These are phyloP conservation scores for Euclidia mi DNA, from an alignment of 2,888 invertebrate species.

Conservation along the genomic window DNA sequence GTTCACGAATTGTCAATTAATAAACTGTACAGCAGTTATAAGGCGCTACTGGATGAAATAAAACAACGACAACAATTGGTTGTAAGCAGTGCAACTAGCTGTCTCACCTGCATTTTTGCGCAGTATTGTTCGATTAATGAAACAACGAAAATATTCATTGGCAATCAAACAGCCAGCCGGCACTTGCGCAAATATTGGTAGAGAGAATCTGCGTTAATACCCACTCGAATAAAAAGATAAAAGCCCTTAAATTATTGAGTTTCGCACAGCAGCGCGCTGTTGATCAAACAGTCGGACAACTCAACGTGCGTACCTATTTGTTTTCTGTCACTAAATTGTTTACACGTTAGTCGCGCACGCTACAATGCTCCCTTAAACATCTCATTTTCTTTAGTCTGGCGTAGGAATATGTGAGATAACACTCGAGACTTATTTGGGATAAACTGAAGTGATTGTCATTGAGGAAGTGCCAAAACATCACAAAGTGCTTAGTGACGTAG, in stretches of 20 bases:
- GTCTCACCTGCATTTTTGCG: constrained; percentile 60
- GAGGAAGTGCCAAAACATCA: constrained; percentile 43
- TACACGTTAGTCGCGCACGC: constrained; percentile 51
- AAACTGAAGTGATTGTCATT: constrained; percentile 34
- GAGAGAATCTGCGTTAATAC: constrained; percentile 69
- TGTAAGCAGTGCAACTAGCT: constrained; percentile 57
- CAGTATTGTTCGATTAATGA: constrained; percentile 67
- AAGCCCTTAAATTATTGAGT: constrained; percentile 64
- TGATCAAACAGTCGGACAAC: constrained; percentile 59
- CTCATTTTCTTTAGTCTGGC: constrained; percentile 43
- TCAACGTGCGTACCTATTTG: constrained; percentile 55
- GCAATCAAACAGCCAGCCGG: constrained; percentile 71
- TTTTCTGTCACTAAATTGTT: constrained; percentile 63
- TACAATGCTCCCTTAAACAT: constrained; percentile 50
- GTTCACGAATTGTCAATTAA: constrained; percentile 65
- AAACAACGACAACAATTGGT: constrained; percentile 52
- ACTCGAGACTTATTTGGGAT: constrained; percentile 33
- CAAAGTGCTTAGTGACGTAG: constrained; percentile 25
- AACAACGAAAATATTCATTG: constrained; percentile 73
- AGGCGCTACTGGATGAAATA: constrained; percentile 50
- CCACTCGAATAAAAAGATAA: constrained; percentile 61
- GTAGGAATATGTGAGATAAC: constrained; percentile 31
- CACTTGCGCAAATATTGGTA: constrained; percentile 72
- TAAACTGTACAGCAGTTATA: constrained; percentile 54
- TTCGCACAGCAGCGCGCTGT: constrained; percentile 51